Percentiles rank a stretch among this genome's conserved stretches.
Evolutionary conservation across 2,797 vertebrate genomes (phyloP).

Genomic region (Mormyrops boulengeri): DNA sequence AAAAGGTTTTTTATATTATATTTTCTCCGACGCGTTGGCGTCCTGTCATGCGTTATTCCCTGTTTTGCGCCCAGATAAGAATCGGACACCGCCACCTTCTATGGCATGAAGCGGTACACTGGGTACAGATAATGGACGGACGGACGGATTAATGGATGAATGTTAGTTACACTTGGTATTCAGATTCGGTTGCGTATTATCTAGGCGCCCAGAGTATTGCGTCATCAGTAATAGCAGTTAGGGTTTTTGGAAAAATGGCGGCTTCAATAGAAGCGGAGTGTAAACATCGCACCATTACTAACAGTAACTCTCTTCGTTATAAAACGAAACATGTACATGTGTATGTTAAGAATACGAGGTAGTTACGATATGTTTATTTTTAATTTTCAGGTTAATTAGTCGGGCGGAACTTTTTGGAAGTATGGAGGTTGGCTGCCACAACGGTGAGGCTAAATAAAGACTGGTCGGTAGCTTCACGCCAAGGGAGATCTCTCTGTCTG

Average conservation of each 20-base stretch:
- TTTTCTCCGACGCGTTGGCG: neutral
- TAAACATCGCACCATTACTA: constrained; percentile 55
- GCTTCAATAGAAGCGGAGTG: constrained; percentile 47
- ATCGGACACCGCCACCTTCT: neutral
- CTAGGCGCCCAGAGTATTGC: neutral
- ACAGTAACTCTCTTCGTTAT: constrained; percentile 63
- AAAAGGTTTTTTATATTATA: neutral
- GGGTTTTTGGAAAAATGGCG: constrained; percentile 53
- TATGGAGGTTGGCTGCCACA: constrained; percentile 26
- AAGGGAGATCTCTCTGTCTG: neutral
- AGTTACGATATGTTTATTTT: constrained; percentile 63
- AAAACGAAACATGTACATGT: constrained; percentile 55
- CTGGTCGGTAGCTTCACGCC: neutral
- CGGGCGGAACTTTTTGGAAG: constrained; percentile 24
- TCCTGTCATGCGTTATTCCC: neutral
- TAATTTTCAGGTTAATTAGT: constrained; percentile 61
- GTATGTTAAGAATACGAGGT: constrained; percentile 42
- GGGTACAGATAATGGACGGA: neutral
- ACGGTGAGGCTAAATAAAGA: constrained; percentile 28
- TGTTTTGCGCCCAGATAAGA: neutral
- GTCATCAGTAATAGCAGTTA: neutral
- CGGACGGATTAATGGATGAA: neutral
- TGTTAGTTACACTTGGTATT: neutral
- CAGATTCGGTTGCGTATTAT: neutral
- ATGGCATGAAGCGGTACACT: neutral